These are phyloP conservation scores for Drosophila histrio DNA, from an alignment of 2,888 invertebrate species.

Conservation along the genomic window DNA sequence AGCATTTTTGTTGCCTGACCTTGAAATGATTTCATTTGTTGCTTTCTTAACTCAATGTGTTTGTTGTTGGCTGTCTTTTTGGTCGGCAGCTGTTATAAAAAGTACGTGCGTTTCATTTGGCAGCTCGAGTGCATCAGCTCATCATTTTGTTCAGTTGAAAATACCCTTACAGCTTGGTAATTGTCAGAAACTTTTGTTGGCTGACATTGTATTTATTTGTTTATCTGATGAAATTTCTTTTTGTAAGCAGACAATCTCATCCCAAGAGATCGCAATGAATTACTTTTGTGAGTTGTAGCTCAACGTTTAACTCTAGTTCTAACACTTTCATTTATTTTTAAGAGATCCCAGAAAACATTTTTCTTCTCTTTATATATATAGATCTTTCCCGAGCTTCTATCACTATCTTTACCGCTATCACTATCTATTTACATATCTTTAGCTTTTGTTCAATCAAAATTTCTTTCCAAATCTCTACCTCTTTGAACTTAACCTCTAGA, in stretches of 20 bases:
- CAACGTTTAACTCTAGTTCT: too few relatives aligned
- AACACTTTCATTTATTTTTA: too few relatives aligned
- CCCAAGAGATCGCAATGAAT: too few relatives aligned
- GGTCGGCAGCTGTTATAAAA: conserved; percentile 55
- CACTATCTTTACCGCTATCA: too few relatives aligned
- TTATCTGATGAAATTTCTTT: background rate
- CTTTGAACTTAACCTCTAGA: background rate
- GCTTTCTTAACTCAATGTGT: conserved; percentile 13
- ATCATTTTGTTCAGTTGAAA: conserved; percentile 14
- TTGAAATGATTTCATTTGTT: conserved; percentile 60
- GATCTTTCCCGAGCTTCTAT: too few relatives aligned
- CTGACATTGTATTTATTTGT: too few relatives aligned
- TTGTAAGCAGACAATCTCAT: too few relatives aligned
- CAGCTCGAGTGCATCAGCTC: conserved; percentile 42
- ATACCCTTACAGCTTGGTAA: conserved; percentile 27
- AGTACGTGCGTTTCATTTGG: conserved; percentile 55
- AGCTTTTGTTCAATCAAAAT: background rate
- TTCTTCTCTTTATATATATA: too few relatives aligned
- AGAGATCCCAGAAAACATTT: too few relatives aligned
- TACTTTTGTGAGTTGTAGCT: too few relatives aligned
- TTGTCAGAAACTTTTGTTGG: background rate
- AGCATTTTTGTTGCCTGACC: conserved; percentile 51
- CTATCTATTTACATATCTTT: background rate
- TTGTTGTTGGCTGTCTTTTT: conserved; percentile 4
- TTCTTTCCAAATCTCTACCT: too few relatives aligned